phyloP scores from a whole-genome alignment of 2,113 vertebrate genomes.

The Loxodonta africana region DNA sequence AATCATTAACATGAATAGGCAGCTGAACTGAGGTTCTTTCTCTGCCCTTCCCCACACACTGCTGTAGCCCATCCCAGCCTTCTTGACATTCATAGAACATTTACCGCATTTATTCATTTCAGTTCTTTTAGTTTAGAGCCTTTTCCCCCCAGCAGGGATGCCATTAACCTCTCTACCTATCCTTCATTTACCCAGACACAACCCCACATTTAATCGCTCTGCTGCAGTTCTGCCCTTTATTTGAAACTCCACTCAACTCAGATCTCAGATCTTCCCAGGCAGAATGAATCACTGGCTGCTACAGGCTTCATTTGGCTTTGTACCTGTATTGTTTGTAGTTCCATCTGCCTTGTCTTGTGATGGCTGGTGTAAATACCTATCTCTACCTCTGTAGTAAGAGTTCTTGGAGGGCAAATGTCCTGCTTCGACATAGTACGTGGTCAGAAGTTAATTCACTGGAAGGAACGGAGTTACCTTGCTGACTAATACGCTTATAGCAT shows the following conservation, averaged over 20 bases:
- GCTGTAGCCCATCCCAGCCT: background rate
- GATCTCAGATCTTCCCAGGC: background rate
- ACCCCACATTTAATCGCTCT: background rate
- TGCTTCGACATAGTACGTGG: constrained; percentile 10
- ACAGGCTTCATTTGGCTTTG: constrained; percentile 28
- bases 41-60: background rate
- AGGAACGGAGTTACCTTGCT: background rate
- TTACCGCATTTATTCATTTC: background rate
- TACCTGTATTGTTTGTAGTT: background rate
- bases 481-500: background rate
- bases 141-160: background rate
- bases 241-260: background rate
- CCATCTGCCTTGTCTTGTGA: constrained; percentile 23
- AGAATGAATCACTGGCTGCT: constrained; percentile 30
- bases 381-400: background rate
- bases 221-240: background rate
- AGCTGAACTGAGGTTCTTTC: background rate
- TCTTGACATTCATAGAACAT: background rate
- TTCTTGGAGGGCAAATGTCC: background rate
- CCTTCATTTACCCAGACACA: background rate
- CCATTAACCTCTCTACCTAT: background rate
- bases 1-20: background rate
- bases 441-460: constrained; percentile 53
- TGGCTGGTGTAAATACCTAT: background rate
- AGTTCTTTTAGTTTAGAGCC: background rate